Conservation (phyloP, 2,888 invertebrate species). For the Caenorhabditis plicata region DNA sequence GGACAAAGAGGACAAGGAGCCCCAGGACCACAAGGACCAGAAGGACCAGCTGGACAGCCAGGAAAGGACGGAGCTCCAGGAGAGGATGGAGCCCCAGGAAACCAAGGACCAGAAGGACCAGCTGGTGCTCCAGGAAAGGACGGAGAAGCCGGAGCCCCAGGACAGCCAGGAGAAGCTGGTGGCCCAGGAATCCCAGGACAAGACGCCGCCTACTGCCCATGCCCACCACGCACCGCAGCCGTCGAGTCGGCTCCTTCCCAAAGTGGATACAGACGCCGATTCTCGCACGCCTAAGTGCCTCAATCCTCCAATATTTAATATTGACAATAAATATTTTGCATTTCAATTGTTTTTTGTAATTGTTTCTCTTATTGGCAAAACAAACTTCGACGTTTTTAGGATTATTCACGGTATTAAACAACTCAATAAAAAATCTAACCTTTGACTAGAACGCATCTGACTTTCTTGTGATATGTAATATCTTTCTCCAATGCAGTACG, state of each 20-base stretch:
- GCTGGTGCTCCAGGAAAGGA: conserved; percentile 48
- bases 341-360: background rate
- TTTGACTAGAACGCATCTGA: conserved; percentile 16
- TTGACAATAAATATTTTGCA: background rate
- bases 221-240: conserved; percentile 50
- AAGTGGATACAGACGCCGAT: conserved; percentile 42
- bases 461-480: conserved; percentile 26
- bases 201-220: conserved; percentile 48
- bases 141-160: conserved; percentile 49
- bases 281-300: conserved; percentile 26
- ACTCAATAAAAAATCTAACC: conserved; percentile 15
- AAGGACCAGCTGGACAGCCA: conserved; percentile 40
- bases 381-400: background rate
- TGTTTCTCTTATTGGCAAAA: background rate
- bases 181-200: conserved; percentile 44
- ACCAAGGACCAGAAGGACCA: conserved; percentile 42
- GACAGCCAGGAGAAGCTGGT: conserved; percentile 38
- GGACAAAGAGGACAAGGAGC: conserved; percentile 50
- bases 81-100: conserved; percentile 42
- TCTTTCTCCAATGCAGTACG: conserved; percentile 29
- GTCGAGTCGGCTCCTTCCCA: conserved; percentile 34
- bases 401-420: background rate
- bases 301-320: background rate
- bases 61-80: conserved; percentile 44
- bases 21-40: conserved; percentile 45